Percentiles rank a stretch among this genome's conserved stretches.
phyloP scores from a whole-genome alignment of 2,888 invertebrate species.

The Hofmannophila pseudospretella region DNA sequence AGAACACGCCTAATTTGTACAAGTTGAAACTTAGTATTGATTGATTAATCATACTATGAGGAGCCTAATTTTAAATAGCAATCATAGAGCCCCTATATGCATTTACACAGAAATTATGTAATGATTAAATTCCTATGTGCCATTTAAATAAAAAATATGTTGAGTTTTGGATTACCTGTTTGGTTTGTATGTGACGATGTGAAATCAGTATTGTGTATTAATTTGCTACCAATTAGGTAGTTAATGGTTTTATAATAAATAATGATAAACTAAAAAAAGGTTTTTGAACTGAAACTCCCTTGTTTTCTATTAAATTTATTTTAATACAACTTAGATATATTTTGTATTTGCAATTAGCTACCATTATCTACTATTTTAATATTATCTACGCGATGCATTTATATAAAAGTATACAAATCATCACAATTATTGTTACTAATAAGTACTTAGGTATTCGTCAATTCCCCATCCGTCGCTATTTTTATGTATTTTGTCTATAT shows the following conservation, averaged over 20 bases:
- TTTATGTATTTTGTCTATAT: too few species aligned
- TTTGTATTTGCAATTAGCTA: too few species aligned
- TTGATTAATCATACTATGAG: too few species aligned
- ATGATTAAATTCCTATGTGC: constrained; percentile 12
- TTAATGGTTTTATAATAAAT: constrained; percentile 59
- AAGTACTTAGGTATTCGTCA: too few species aligned
- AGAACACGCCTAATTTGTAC: too few species aligned
- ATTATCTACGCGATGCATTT: too few species aligned
- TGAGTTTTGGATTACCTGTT: constrained; percentile 10
- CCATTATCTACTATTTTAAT: too few species aligned
- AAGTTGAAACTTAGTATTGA: too few species aligned
- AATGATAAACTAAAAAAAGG: constrained; percentile 21
- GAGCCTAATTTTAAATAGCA: too few species aligned
- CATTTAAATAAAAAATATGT: constrained; percentile 8
- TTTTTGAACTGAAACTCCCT: neutral
- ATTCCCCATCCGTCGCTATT: too few species aligned
- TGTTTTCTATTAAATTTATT: neutral
- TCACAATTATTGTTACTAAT: neutral
- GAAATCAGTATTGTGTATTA: constrained; percentile 35
- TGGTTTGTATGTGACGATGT: constrained; percentile 35
- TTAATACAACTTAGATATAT: neutral
- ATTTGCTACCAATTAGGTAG: constrained; percentile 51
- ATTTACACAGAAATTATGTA: too few species aligned
- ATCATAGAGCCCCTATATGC: too few species aligned
- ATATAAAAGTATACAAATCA: neutral